Base-by-base conservation (phyloP, 2,888 invertebrate species). In the Macrosoma leucophasiata region DNA sequence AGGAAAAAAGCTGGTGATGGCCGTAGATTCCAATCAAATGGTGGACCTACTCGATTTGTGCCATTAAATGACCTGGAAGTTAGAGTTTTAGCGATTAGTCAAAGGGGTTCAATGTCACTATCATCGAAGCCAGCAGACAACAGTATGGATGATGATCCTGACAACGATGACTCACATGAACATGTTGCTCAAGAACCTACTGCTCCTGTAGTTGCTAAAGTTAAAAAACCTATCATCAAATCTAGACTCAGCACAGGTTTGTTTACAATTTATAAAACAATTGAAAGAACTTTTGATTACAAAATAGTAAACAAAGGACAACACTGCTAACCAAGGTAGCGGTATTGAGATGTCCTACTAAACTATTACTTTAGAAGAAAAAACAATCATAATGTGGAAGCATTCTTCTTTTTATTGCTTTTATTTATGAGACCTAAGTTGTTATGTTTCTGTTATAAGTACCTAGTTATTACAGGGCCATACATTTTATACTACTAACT, bases 31-130 rank as follows among this genome's bases (percentile, higher is more conserved):
- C 61, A 62, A 32, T 53, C 64, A 3, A 54, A 63, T 25, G 52
- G 57, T 12, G 58, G 59, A 3, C 41, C 62, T 9, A 69, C 58
- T 27, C 63, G 70, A 57, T 67, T 66, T 50, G 50, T 66, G 2
- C 73, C 75, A 17, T 55, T 81, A 1, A 73, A 70, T 55, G 77
- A 79, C 36, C 48, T 78, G 28, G 81, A 81, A 63, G 62, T 79
- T 4, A 64, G 79, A 50, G 71, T 73, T 6, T 30, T 79, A 19
- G 66, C 72, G 35, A 54, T 79, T 6, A 64, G 65, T 48, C 74
- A 72, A 1, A 66, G 62, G 33, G 63, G 62, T 1, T 52, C 57
- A 19, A 52, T 60, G 2, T 35, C 50, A n/a, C 39, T 58, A 1
- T 45, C 58, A 17, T 54, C 67, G 19, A 68, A 61, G 29, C 59